These are phyloP conservation scores for Fregata magnificens DNA, from an alignment of 2,113 vertebrate species.

Conservation along the genomic window DNA sequence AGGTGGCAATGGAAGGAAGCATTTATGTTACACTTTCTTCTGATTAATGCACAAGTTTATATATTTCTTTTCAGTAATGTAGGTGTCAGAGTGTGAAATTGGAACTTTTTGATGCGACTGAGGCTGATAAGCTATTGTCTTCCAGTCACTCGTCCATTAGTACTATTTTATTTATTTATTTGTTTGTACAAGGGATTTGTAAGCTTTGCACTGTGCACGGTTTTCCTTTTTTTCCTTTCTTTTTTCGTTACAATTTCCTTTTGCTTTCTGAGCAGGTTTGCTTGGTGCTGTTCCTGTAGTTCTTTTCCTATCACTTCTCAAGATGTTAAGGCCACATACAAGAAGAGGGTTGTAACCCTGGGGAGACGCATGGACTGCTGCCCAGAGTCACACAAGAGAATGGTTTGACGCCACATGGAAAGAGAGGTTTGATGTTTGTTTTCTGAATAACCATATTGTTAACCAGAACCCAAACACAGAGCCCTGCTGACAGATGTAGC, in stretches of 20 bases:
- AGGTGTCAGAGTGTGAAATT: conserved; percentile 52
- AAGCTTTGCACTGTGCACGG: background rate
- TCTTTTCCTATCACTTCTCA: background rate
- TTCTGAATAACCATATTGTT: background rate
- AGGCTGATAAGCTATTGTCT: conserved; percentile 37
- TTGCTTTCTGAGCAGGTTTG: background rate
- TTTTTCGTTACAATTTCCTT: background rate
- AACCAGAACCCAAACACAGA: background rate
- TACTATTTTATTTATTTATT: conserved; percentile 21
- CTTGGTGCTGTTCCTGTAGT: background rate
- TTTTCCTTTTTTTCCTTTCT: background rate
- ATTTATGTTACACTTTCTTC: conserved; percentile 50
- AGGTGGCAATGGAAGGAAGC: background rate
- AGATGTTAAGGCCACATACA: background rate
- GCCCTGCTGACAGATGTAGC: background rate
- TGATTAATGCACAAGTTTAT: conserved; percentile 39
- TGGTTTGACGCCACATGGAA: background rate
- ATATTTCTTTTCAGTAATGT: conserved; percentile 32
- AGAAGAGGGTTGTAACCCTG: background rate
- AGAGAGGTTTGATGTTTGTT: background rate
- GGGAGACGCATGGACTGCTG: background rate
- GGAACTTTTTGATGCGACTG: conserved; percentile 21
- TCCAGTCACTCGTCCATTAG: background rate
- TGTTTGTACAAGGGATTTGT: background rate
- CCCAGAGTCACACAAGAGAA: background rate